A percentile compares a stretch with the other conserved stretches of the same genome.
These are phyloP conservation scores for Penaeus japonicus DNA, from an alignment of 1,140 invertebrate genomes.

Conservation along the genomic window DNA sequence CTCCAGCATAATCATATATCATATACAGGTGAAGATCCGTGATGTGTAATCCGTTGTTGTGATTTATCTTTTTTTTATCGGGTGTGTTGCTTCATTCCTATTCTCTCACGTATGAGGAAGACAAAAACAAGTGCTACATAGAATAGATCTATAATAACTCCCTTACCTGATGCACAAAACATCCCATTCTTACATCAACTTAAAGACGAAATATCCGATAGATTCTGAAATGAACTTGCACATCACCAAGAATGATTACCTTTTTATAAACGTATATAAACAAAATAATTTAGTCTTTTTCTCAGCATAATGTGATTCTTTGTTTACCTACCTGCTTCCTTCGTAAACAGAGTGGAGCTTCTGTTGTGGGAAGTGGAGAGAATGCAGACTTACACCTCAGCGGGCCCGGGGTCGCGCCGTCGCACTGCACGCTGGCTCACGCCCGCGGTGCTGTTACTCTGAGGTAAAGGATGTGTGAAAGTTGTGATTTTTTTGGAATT, in stretches of 20 bases:
- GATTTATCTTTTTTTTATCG: neutral
- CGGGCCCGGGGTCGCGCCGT: conserved; percentile 23
- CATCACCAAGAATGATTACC: neutral
- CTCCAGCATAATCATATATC: conserved; percentile 49
- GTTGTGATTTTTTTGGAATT: neutral
- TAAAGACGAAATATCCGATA: neutral
- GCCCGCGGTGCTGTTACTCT: conserved; percentile 37
- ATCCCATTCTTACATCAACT: too few species aligned
- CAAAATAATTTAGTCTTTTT: neutral
- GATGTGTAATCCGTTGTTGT: too few species aligned
- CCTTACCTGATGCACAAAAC: too few species aligned
- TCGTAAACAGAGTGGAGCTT: conserved; percentile 36
- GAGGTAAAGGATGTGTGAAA: conserved; percentile 13
- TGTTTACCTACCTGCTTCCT: neutral
- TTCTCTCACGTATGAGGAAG: neutral
- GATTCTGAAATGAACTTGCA: too few species aligned
- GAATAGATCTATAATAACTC: too few species aligned
- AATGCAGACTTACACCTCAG: conserved; percentile 26
- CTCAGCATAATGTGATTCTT: too few species aligned
- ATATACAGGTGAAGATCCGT: conserved; percentile 40
- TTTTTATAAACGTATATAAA: neutral
- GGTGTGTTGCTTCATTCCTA: neutral
- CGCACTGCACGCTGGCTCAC: conserved; percentile 42
- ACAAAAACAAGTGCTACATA: too few species aligned
- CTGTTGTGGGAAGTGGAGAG: conserved; percentile 33